Conservation (phyloP, 2,888 invertebrate species). For the Campoplex capitator region DNA sequence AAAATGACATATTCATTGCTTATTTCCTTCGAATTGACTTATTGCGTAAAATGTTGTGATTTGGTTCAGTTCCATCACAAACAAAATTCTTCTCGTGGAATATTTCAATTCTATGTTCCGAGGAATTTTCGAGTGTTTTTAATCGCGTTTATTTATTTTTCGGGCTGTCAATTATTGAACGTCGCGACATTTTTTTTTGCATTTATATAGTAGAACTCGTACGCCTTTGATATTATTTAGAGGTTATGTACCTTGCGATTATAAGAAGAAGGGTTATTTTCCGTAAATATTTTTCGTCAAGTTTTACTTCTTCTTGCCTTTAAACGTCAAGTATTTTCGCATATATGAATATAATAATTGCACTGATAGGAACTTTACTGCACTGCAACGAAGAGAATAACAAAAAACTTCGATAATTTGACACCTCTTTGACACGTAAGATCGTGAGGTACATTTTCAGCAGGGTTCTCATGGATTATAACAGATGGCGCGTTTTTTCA, state of each 20-base stretch:
- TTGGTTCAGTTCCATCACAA: not conserved
- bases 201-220: not conserved
- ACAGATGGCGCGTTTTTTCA: conserved; percentile 25
- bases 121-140: not conserved
- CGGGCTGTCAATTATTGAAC: not conserved
- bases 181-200: not conserved
- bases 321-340: not conserved
- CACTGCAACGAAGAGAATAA: not conserved
- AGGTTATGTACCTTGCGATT: conserved; percentile 55
- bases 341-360: not conserved
- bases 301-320: not conserved
- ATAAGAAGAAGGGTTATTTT: conserved; percentile 3
- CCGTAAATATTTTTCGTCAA: conserved; percentile 14
- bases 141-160: not conserved
- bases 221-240: not conserved
- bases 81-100: not conserved
- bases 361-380: not conserved
- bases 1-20: not conserved
- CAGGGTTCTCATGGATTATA: not conserved
- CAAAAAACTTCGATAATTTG: conserved; percentile 13
- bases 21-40: not conserved
- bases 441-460: conserved; percentile 14
- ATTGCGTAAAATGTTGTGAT: not conserved
- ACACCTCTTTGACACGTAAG: conserved; percentile 57
- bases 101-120: not conserved